phyloP scores from a whole-genome alignment of 30 jellyfish, hydroid and myxozoan genomes.

The Pelagia noctiluca region DNA sequence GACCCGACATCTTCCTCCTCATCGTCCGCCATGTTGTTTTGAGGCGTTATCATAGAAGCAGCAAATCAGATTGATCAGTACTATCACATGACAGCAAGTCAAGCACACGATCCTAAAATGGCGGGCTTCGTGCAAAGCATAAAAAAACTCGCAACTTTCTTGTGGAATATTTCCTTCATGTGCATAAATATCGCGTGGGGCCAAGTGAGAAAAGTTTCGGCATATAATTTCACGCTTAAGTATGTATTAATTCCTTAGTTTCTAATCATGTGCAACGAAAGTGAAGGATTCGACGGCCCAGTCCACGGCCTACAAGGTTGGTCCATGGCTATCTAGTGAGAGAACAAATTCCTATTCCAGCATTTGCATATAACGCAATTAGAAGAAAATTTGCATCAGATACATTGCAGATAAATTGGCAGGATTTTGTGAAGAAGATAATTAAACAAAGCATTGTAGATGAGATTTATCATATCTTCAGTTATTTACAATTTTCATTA shows the following conservation, averaged over 20 bases:
- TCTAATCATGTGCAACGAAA: constrained; percentile 37
- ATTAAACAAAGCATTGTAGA: too few species aligned
- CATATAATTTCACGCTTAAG: constrained; percentile 18
- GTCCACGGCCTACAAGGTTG: constrained; percentile 47
- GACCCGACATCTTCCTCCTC: constrained; percentile 23
- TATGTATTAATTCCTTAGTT: constrained; percentile 15
- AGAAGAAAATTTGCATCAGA: too few species aligned
- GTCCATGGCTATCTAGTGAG: too few species aligned
- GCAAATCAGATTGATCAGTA: constrained; percentile 18
- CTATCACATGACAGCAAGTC: constrained; percentile 14
- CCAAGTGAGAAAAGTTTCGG: constrained; percentile 1
- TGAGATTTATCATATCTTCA: too few species aligned
- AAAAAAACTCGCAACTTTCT: not conserved
- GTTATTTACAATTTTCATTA: too few species aligned
- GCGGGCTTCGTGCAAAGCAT: constrained; percentile 26
- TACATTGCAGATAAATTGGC: too few species aligned
- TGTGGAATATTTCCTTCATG: constrained; percentile 23
- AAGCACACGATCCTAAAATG: constrained; percentile 18
- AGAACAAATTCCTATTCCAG: too few species aligned
- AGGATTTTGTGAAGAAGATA: too few species aligned
- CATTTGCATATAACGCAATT: too few species aligned
- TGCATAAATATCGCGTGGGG: constrained; percentile 35
- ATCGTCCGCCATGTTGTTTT: constrained; percentile 35
- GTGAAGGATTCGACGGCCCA: constrained; percentile 25
- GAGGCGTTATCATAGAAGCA: constrained; percentile 17